Evolutionary conservation across 2,113 vertebrate genomes (phyloP).

Genomic region (Prolemur simus): DNA sequence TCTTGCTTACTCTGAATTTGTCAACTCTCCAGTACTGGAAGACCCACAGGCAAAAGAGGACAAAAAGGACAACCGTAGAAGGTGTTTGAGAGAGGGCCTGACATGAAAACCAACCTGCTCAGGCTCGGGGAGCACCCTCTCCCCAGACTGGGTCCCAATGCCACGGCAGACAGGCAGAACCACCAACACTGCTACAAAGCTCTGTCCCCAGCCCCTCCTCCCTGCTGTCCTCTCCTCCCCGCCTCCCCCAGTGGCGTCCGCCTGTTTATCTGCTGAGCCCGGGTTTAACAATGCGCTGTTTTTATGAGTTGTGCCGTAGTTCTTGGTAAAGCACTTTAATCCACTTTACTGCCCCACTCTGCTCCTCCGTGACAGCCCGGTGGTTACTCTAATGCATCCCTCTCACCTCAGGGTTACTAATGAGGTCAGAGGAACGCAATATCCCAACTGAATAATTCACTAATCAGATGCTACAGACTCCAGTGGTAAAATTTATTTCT

Average conservation of each 20-base stretch:
- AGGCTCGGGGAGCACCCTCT: background rate
- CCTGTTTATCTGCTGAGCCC: constrained; percentile 79
- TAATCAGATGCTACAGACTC: constrained; percentile 90
- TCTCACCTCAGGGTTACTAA: constrained; percentile 92
- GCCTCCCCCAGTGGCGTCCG: background rate
- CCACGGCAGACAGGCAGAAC: background rate
- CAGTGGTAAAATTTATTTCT: constrained; percentile 91
- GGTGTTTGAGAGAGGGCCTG: background rate
- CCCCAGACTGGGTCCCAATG: background rate
- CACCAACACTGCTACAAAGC: background rate
- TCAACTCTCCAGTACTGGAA: background rate
- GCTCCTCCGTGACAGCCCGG: constrained; percentile 85
- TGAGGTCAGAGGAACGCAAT: constrained; percentile 88
- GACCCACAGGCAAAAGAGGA: background rate
- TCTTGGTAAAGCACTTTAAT: constrained; percentile 92
- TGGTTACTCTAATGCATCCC: constrained; percentile 90
- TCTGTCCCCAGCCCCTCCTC: rapidly evolving
- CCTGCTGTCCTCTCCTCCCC: background rate
- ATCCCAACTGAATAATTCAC: constrained; percentile 92
- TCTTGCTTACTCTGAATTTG: background rate
- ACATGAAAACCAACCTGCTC: background rate
- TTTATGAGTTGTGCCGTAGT: constrained; percentile 83
- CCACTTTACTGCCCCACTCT: constrained; percentile 88
- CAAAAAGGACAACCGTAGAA: background rate
- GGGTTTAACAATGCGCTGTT: constrained; percentile 81